Conservation (phyloP, 2,888 invertebrate genomes). For the Electrophaes corylata region DNA sequence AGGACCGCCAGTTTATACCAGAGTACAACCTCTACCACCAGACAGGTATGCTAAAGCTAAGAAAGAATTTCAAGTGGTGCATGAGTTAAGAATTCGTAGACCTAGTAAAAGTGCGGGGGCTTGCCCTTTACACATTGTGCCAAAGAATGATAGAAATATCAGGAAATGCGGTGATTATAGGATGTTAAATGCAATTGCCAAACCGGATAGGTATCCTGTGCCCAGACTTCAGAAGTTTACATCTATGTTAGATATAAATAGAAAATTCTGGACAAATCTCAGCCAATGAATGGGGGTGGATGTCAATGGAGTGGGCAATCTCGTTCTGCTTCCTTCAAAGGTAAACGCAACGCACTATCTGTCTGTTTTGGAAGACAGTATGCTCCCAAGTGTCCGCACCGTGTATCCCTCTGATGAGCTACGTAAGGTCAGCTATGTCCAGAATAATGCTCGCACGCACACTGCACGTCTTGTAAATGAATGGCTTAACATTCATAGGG, state of each 20-base stretch:
- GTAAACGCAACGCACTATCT: too few species aligned
- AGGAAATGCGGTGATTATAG: conserved; percentile 16
- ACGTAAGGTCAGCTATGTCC: too few species aligned
- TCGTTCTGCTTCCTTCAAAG: too few species aligned
- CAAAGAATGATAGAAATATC: conserved; percentile 9
- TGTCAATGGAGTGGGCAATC: too few species aligned
- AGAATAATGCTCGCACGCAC: too few species aligned
- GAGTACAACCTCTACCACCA: conserved; percentile 16
- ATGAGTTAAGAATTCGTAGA: conserved; percentile 26
- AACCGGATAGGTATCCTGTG: conserved; percentile 20
- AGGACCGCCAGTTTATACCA: conserved; percentile 25
- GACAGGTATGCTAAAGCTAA: conserved; percentile 16
- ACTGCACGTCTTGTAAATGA: too few species aligned
- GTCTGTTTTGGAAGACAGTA: too few species aligned
- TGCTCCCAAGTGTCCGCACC: too few species aligned
- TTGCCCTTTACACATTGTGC: conserved; percentile 15
- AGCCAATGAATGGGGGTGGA: too few species aligned
- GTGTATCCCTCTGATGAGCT: too few species aligned
- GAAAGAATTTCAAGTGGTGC: conserved; percentile 19
- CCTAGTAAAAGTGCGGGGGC: conserved; percentile 26
- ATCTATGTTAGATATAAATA: conserved; percentile 20
- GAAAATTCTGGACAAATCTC: too few species aligned
- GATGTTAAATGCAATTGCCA: conserved; percentile 12
- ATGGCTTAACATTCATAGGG: too few species aligned
- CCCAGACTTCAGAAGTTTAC: conserved; percentile 24